Evolutionary conservation across 2,797 vertebrate genomes (phyloP), one percentile per base, ranked within the genome.

Genomic region (Enteromius trimaculatus): DNA sequence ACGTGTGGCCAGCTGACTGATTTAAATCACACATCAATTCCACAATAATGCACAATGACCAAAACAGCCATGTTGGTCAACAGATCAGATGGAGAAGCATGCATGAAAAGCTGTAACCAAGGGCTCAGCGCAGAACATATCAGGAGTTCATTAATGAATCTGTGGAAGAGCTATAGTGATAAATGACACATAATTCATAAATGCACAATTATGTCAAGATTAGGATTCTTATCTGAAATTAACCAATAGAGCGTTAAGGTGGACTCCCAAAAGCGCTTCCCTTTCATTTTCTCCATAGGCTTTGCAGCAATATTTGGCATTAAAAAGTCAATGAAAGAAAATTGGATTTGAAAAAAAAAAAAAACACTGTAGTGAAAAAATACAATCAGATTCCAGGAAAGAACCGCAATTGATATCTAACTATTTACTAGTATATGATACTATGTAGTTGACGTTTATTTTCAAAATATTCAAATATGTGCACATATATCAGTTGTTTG

Each of bases 211-310:
- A 58, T 76, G 31, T 9, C 31, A 58, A 55, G 31, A 68, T 79
- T 69, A 69, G 31, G 26, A 55, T 23, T 80, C 65, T 55, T 75
- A 58, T 76, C 72, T 58, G 21, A 79, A 37, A 51, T 66, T 6
- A 37, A 16, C 11, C 44, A 79, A 65, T 17, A 37, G 19, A 55
- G 51, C 1, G 31, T 62, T 42, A 29, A 58, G 23, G 31, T 37
- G 51, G 11, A 1, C 1, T 3, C 9, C 10, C 0, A 6, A 10
- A 75, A n/a, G 29, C 8, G 19, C 11, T n/a, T n/a, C 4, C 29
- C 26, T 34, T 53, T 72, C 3, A 49, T 49, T 49, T 72, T 19
- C 44, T 72, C 44, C 3, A 8, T 1, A 37, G 49, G 49, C 6
- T 53, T 37, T 72, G 14, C 5, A 34, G 51, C 19, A 6, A 6